Percentiles rank a stretch among this genome's conserved stretches.
Conservation (phyloP, 2,113 vertebrate species). For the Apistogramma diplotaenia region DNA sequence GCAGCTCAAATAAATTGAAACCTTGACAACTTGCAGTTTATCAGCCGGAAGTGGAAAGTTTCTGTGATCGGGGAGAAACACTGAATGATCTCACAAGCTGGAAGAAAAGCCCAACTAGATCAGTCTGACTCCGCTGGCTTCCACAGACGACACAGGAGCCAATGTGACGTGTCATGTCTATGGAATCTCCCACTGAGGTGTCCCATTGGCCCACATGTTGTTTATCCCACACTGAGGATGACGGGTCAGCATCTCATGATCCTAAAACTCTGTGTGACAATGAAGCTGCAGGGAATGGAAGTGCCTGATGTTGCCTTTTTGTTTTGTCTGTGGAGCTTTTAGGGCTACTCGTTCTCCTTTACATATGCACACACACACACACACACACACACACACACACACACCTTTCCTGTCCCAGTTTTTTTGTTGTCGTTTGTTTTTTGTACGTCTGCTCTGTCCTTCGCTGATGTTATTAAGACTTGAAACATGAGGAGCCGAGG, state of each 20-base stretch:
- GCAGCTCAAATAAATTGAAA: not conserved
- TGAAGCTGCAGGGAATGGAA: constrained; percentile 55
- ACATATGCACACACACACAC: not conserved
- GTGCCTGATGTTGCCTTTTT: constrained; percentile 54
- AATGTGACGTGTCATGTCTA: constrained; percentile 35
- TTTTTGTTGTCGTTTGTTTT: not conserved
- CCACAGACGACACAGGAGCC: constrained; percentile 7
- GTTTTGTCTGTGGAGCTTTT: constrained; percentile 15
- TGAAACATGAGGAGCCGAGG: not conserved
- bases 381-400: not conserved
- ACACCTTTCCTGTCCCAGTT: not conserved
- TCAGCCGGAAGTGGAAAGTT: not conserved
- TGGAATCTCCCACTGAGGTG: constrained; percentile 33
- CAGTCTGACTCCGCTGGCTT: not conserved
- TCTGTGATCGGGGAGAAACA: not conserved
- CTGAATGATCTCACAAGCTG: not conserved
- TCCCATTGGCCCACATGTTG: constrained; percentile 14
- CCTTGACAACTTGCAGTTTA: not conserved
- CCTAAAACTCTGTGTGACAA: constrained; percentile 14
- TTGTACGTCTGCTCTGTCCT: not conserved
- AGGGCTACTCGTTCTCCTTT: not conserved
- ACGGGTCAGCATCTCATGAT: constrained; percentile 31
- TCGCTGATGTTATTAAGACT: not conserved
- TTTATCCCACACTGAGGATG: constrained; percentile 27
- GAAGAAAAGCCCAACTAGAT: not conserved